Conservation (phyloP, 1,140 invertebrate genomes). For the Daktulosphaira vitifoliae region DNA sequence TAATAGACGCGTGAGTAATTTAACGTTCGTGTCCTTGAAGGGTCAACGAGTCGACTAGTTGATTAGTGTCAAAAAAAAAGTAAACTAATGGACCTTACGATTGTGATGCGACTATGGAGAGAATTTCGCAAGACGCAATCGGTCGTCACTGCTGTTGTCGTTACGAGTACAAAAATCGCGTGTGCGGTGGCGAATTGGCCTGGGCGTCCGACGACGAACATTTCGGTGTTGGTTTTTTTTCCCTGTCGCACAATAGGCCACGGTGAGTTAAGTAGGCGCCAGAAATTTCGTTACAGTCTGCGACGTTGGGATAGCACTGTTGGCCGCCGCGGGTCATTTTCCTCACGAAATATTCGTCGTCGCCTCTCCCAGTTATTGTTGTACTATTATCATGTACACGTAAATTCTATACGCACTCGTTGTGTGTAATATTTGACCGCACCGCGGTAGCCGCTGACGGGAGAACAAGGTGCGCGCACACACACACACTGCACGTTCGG, state of each 20-base stretch:
- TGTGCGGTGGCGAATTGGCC: no score
- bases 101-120: no score
- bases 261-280: conserved; percentile 32
- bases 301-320: not conserved
- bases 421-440: not conserved
- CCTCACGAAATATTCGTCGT: not conserved
- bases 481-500: not conserved
- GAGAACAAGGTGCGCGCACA: no score
- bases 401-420: not conserved
- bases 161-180: no score
- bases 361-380: not conserved
- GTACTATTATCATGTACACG: not conserved
- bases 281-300: conserved; percentile 33
- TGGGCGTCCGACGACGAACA: no score
- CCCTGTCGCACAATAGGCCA: not conserved
- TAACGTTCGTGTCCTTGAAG: no score
- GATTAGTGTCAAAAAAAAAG: no score
- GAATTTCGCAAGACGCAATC: no score
- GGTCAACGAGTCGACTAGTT: no score
- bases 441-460: conserved; percentile 7
- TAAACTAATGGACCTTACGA: no score
- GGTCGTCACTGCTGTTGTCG: no score
- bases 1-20: no score
- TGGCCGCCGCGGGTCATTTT: conserved; percentile 13
- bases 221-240: not conserved